A percentile compares a stretch with the other conserved stretches of the same genome.
These are phyloP conservation scores for Syngnathus typhle DNA, from an alignment of 2,113 vertebrate species.

Conservation along the genomic window DNA sequence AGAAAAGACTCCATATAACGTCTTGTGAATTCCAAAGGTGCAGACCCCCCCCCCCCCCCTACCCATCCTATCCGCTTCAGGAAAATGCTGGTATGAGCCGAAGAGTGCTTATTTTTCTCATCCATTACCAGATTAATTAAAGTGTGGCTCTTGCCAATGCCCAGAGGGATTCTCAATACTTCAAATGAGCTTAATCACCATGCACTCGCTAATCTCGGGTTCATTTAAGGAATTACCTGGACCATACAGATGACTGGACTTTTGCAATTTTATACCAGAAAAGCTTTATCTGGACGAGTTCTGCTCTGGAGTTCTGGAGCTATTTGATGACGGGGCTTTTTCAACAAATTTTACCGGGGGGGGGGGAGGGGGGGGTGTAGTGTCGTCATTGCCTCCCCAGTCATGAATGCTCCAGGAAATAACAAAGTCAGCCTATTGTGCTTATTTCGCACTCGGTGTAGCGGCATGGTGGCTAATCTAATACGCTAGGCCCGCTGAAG, in stretches of 20 bases:
- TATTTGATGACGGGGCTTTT: conserved; percentile 44
- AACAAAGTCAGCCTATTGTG: conserved; percentile 60
- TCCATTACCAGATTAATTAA: conserved; percentile 77
- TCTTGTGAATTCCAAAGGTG: not conserved
- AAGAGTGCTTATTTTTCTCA: conserved; percentile 71
- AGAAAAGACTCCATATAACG: not conserved
- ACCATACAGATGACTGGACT: conserved; percentile 66
- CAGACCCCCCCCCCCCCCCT: conserved; percentile 1
- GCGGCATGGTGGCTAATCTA: conserved; percentile 11
- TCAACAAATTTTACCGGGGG: not conserved
- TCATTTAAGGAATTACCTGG: conserved; percentile 70
- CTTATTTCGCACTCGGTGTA: conserved; percentile 32
- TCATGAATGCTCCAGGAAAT: conserved; percentile 48
- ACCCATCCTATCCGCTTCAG: conserved; percentile 50
- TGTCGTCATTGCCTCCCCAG: no score
- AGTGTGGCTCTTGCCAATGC: conserved; percentile 69
- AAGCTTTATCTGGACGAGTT: conserved; percentile 54
- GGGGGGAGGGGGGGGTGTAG: no score
- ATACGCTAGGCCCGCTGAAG: conserved; percentile 27
- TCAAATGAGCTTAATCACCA: conserved; percentile 75
- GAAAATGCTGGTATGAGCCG: conserved; percentile 73
- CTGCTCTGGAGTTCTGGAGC: conserved; percentile 41
- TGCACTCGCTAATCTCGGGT: conserved; percentile 70
- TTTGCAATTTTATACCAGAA: conserved; percentile 56
- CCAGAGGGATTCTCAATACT: conserved; percentile 72